Evolutionary conservation across 1,140 invertebrate genomes (phyloP).

Genomic region (Stratiolaelaps scimitus): DNA sequence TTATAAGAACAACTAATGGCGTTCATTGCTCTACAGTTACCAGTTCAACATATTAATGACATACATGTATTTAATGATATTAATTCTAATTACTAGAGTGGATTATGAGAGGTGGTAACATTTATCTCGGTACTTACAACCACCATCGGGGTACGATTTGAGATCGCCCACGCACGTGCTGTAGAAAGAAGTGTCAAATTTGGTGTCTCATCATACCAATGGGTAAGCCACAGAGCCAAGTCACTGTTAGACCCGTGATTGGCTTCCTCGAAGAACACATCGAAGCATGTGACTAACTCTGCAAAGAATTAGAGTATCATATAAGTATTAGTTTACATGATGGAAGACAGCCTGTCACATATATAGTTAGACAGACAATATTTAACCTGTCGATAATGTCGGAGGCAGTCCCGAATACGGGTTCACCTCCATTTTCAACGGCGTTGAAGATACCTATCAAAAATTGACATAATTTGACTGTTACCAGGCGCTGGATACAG

Average conservation of each 20-base stretch:
- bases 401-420: too few relatives aligned
- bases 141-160: slow-evolving; percentile 15
- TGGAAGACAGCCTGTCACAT: not conserved
- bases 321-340: not conserved
- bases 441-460: too few relatives aligned
- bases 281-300: slow-evolving; percentile 20
- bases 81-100: too few relatives aligned
- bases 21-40: too few relatives aligned
- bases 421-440: too few relatives aligned
- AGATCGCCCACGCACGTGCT: slow-evolving; percentile 1
- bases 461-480: too few relatives aligned
- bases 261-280: slow-evolving; percentile 9
- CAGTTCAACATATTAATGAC: too few relatives aligned
- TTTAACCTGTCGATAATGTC: too few relatives aligned
- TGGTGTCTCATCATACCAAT: slow-evolving; percentile 27
- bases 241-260: not conserved
- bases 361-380: not conserved
- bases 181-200: slow-evolving; percentile 1
- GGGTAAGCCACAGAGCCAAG: not conserved
- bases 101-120: not conserved
- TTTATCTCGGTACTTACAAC: not conserved
- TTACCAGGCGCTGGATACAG: too few relatives aligned
- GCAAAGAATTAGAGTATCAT: not conserved
- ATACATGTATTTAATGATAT: too few relatives aligned
- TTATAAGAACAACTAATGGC: too few relatives aligned